phyloP scores from a whole-genome alignment of 2,888 invertebrate species.

The Frankliniella fusca region DNA sequence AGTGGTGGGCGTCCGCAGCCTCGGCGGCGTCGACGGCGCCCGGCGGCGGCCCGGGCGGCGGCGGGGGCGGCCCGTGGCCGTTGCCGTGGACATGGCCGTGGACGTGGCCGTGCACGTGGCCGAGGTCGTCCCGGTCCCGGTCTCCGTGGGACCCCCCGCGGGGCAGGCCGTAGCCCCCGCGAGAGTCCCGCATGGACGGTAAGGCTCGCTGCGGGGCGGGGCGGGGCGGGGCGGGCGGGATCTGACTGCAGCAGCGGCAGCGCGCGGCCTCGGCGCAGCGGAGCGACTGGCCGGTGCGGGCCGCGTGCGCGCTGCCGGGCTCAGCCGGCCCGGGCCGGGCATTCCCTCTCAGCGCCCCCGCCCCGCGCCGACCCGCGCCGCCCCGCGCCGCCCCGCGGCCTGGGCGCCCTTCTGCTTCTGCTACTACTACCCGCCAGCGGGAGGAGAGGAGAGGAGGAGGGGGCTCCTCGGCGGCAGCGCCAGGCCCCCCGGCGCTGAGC shows the following conservation, averaged over 20 bases:
- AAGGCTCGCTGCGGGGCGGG: background rate
- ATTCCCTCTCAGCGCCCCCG: background rate
- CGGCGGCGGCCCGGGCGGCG: background rate
- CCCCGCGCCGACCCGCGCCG: background rate
- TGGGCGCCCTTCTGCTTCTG: too few species aligned
- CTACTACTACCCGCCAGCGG: background rate
- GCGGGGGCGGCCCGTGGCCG: background rate
- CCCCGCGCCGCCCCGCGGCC: background rate
- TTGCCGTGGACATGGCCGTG: background rate
- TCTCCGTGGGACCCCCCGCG: conserved; percentile 11
- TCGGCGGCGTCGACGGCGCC: background rate
- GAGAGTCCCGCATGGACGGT: conserved; percentile 16
- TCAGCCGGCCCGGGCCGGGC: background rate
- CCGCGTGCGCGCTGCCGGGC: background rate
- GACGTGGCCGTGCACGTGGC: background rate
- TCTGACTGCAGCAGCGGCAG: background rate
- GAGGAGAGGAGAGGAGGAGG: background rate
- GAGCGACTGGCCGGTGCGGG: background rate
- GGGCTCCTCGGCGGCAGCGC: background rate
- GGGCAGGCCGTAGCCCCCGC: conserved; percentile 12
- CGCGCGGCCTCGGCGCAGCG: background rate
- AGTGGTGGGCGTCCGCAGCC: background rate
- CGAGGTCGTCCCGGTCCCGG: background rate
- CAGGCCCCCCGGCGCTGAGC: background rate
- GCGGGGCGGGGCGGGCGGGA: background rate